These are phyloP conservation scores for Agrilus cyanescens DNA, from an alignment of 2,888 invertebrate genomes.

Conservation along the genomic window DNA sequence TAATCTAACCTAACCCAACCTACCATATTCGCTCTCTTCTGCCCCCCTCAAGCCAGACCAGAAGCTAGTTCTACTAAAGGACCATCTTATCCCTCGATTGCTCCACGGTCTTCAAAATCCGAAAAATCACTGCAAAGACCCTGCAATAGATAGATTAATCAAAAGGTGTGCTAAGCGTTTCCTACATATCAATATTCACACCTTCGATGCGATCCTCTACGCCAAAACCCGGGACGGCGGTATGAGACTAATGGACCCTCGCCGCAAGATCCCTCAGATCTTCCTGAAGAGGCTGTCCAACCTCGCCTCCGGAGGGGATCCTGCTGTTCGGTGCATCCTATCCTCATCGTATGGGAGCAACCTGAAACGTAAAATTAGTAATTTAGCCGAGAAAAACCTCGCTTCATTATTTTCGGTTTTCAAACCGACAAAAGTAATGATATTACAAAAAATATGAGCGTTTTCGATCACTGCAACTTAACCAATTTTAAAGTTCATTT, in stretches of 20 bases:
- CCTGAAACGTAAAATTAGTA: neutral
- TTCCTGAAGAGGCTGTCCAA: neutral
- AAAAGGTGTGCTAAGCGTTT: neutral
- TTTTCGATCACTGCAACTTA: too few species aligned
- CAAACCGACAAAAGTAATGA: too few species aligned
- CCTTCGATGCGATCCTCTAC: neutral
- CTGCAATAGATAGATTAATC: neutral
- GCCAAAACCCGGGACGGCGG: neutral
- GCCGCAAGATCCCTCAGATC: neutral
- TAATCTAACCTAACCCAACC: neutral
- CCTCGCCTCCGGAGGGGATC: neutral
- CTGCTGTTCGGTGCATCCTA: neutral
- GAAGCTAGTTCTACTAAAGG: neutral
- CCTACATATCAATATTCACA: neutral
- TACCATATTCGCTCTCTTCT: neutral
- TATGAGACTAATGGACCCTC: neutral
- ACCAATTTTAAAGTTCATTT: too few species aligned
- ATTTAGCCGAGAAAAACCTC: neutral
- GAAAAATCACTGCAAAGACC: neutral
- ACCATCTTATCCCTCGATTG: neutral
- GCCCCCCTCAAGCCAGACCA: neutral
- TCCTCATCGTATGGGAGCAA: neutral
- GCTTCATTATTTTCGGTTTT: too few species aligned
- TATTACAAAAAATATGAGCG: too few species aligned
- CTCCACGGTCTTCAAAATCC: neutral